These are phyloP conservation scores for Actinia tenebrosa DNA, from an alignment of 64 coral and sea anemone species.

Conservation along the genomic window DNA sequence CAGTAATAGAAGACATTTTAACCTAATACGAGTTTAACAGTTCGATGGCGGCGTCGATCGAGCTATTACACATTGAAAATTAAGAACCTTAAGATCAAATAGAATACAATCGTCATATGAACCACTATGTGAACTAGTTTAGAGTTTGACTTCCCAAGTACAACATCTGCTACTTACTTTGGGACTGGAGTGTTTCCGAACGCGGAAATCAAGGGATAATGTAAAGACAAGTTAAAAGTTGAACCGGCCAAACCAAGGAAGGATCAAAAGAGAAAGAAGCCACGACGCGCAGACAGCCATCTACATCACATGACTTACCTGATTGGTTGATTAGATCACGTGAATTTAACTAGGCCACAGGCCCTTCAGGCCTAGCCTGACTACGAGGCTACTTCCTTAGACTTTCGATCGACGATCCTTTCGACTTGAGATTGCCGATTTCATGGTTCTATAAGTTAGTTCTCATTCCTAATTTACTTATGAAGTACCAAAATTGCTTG, in stretches of 20 bases:
- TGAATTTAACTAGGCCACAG: background rate
- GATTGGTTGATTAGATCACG: slow-evolving; percentile 9
- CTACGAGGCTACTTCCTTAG: background rate
- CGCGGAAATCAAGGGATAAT: background rate
- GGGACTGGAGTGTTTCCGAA: background rate
- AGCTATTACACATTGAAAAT: background rate
- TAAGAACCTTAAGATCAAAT: background rate
- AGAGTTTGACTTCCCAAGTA: background rate
- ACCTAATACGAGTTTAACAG: background rate
- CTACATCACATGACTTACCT: background rate
- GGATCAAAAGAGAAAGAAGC: slow-evolving; percentile 13
- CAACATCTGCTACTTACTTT: slow-evolving; percentile 1
- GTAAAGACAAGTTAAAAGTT: background rate
- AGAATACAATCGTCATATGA: background rate
- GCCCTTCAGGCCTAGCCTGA: background rate
- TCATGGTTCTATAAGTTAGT: too few relatives aligned
- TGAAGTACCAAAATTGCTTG: too few relatives aligned
- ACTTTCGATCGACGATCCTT: background rate
- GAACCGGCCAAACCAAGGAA: slow-evolving; percentile 4
- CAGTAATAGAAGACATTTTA: background rate
- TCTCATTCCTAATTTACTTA: too few relatives aligned
- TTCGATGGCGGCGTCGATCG: background rate
- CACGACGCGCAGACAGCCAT: slow-evolving; percentile 1
- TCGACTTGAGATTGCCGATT: too few relatives aligned
- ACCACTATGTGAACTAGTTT: background rate